Percentiles rank a stretch among this genome's conserved stretches.
phyloP scores from a whole-genome alignment of 1,140 invertebrate species.

The Orussus abietinus region DNA sequence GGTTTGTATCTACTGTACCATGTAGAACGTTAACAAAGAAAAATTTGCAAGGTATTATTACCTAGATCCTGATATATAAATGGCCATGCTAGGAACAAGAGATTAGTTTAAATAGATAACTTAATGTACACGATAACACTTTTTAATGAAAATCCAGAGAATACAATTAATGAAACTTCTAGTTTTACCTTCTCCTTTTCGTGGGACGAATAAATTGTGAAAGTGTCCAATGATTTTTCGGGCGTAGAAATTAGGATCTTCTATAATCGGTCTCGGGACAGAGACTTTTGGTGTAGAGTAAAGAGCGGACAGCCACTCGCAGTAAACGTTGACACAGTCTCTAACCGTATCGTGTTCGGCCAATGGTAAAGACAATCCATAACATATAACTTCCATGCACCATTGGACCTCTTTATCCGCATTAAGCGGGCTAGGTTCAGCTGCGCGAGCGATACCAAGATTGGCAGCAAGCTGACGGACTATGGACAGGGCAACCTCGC shows the following conservation, averaged over 20 bases:
- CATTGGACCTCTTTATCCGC: constrained; percentile 83
- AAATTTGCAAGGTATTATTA: no score
- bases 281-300: constrained; percentile 76
- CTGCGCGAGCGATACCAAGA: constrained; percentile 71
- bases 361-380: constrained; percentile 84
- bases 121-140: not conserved
- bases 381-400: constrained; percentile 92
- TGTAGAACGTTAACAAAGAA: no score
- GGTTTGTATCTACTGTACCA: no score
- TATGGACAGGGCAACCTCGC: constrained; percentile 79
- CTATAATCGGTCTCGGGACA: constrained; percentile 80
- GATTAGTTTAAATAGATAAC: constrained; percentile 13
- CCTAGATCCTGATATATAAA: constrained; percentile 85
- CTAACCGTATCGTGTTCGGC: constrained; percentile 89
- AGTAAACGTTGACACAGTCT: constrained; percentile 95
- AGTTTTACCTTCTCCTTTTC: constrained; percentile 80
- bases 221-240: constrained; percentile 89
- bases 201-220: constrained; percentile 93
- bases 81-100: constrained; percentile 68
- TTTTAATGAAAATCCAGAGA: constrained; percentile 3
- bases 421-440: constrained; percentile 69
- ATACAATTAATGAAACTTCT: constrained; percentile 15
- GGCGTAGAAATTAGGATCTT: constrained; percentile 89
- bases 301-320: constrained; percentile 90
- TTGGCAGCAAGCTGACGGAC: constrained; percentile 76